A percentile compares a stretch with the other conserved stretches of the same genome.
phyloP scores from a whole-genome alignment of 2,888 invertebrate species.

The Pammene aurita region DNA sequence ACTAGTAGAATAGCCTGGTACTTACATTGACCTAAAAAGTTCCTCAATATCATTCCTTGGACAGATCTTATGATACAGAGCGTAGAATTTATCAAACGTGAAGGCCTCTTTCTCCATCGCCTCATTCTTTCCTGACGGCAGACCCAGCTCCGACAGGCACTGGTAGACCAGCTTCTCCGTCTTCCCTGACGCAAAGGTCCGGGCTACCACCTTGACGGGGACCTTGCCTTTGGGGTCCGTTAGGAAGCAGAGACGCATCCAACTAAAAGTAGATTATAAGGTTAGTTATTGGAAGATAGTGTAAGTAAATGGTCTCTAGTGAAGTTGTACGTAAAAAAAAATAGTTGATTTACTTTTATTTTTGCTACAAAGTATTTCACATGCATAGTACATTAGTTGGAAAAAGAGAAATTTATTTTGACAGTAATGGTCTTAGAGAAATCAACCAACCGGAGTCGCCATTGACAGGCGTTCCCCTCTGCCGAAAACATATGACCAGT shows the following conservation, averaged over 20 bases:
- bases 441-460: no score
- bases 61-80: constrained; percentile 99
- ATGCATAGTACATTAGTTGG: no score
- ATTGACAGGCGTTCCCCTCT: no score
- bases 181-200: constrained; percentile 99
- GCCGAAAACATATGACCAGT: no score
- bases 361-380: no score
- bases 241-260: constrained; percentile 98
- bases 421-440: no score
- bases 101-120: constrained; percentile 97
- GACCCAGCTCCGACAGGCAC: constrained; percentile 95
- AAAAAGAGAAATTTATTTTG: no score
- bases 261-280: constrained; percentile 86
- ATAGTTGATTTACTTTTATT: no score
- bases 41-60: constrained; percentile 99
- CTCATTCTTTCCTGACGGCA: constrained; percentile 98
- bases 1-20: constrained; percentile 76
- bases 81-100: constrained; percentile 99
- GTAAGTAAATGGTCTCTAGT: no score
- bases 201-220: constrained; percentile 97
- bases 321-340: no score
- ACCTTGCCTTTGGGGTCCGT: constrained; percentile 98
- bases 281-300: constrained; percentile 32
- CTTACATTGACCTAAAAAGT: constrained; percentile 97
- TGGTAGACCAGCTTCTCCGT: constrained; percentile 99